Evolutionary conservation across 2,113 vertebrate genomes (phyloP).

Genomic region (Pomatostomus ruficeps): DNA sequence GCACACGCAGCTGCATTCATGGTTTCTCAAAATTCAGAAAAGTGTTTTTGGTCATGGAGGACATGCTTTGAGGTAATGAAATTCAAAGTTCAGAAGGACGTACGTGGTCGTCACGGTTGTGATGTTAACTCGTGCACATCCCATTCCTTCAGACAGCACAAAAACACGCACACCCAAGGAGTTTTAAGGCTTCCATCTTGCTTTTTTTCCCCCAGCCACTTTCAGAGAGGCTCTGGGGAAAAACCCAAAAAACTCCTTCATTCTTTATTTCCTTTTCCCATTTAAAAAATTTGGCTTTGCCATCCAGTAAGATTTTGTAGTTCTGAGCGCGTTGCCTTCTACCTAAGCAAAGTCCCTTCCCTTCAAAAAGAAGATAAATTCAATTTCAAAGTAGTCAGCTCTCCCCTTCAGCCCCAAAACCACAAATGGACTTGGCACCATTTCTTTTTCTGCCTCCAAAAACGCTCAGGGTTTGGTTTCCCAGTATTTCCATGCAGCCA

Average conservation of each 20-base stretch:
- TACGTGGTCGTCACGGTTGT: neutral
- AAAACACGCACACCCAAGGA: neutral
- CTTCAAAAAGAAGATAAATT: neutral
- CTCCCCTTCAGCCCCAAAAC: rapidly evolving
- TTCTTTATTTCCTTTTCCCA: neutral
- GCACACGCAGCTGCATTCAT: neutral
- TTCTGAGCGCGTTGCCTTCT: neutral
- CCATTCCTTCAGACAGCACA: neutral
- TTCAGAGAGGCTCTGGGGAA: neutral
- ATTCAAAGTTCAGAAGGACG: neutral
- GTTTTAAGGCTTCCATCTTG: neutral
- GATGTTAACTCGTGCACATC: neutral
- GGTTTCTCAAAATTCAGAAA: neutral
- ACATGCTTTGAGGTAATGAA: neutral
- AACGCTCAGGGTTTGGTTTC: neutral
- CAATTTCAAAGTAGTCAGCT: neutral
- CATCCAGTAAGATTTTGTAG: neutral
- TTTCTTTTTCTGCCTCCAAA: neutral
- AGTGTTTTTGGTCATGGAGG: neutral
- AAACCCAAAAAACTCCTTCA: neutral
- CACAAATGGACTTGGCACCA: neutral
- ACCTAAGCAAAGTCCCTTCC: neutral
- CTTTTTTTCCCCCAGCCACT: neutral
- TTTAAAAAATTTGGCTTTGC: neutral
- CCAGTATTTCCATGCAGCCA: neutral